Conservation (phyloP, 2,797 vertebrate species). For the Clarias fuscus region DNA sequence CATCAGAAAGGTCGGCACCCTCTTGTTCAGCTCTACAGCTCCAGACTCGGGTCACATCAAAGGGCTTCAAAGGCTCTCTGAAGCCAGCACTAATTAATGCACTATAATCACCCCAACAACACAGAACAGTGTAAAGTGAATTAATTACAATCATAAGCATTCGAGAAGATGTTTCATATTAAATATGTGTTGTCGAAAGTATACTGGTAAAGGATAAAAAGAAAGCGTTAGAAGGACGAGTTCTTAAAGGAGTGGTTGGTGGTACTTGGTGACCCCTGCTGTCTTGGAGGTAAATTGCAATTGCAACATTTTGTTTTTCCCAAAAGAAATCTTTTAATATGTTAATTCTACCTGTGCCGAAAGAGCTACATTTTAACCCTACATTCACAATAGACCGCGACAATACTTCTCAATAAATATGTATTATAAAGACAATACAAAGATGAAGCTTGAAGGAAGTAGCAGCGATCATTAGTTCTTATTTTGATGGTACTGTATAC, state of each 20-base stretch:
- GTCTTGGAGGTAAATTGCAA: not conserved
- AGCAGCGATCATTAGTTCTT: not conserved
- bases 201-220: not conserved
- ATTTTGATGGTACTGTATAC: not conserved
- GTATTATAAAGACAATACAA: not conserved
- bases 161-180: conserved; percentile 2
- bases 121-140: conserved; percentile 20
- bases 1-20: conserved; percentile 54
- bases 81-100: conserved; percentile 52
- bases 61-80: conserved; percentile 58
- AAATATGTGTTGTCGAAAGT: not conserved
- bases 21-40: conserved; percentile 45
- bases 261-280: not conserved
- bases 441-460: not conserved
- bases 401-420: not conserved
- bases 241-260: not conserved
- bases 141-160: conserved; percentile 29
- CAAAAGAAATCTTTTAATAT: not conserved
- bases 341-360: not conserved
- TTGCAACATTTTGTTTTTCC: not conserved
- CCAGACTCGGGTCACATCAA: conserved; percentile 54
- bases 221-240: not conserved
- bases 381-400: not conserved
- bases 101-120: conserved; percentile 38
- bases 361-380: not conserved